Base-by-base conservation (phyloP, 2,113 vertebrate genomes). In the Megaleporinus macrocephalus region DNA sequence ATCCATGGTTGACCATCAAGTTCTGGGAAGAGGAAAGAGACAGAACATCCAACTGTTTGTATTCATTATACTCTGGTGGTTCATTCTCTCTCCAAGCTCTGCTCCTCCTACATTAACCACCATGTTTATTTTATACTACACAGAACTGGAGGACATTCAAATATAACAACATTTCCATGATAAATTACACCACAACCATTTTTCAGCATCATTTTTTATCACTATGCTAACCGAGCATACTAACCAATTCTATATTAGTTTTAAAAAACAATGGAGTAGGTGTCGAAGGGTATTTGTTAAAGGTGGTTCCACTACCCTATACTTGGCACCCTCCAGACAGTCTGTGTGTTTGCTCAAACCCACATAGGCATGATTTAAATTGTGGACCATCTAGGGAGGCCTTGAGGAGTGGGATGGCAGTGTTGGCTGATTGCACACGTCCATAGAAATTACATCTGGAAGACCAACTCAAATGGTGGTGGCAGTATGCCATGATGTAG, bases 1-100 rank as follows among this genome's bases (percentile, higher is more conserved):
- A 86, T 69, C 83, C 83, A 33, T 77, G 80, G 59, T 84, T 87
- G 72, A 87, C 83, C 86, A 79, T 47, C 41, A 74, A 4, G 76
- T 84, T 87, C 86, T 87, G 83, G 24, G 73, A 27, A 69, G n/a
- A 69, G 51, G 22, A 72, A 7, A 22, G 68, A 79, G 55, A 76
- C 53, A 83, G 68, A 24, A 47, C 13, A 80, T 53, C 3, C 63
- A 63, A 36, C 30, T 9, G 33, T 83, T 84, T 55, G 76, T 51
- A 86, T 68, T 85, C 22, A 79, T 69, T 51, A 79, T 18, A 1
- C 6, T 70, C 24, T 24, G 18, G 6, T 11, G 1, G 18, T 57
- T 83, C 30, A 24, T 4, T 47, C 22, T 16, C n/a, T n/a, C 16
- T 26, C 72, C 49, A 0, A 74, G 29, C 66, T 27, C 20, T 51